These are phyloP conservation scores for Morpho helenor DNA, from an alignment of 2,888 invertebrate genomes.

Conservation along the genomic window DNA sequence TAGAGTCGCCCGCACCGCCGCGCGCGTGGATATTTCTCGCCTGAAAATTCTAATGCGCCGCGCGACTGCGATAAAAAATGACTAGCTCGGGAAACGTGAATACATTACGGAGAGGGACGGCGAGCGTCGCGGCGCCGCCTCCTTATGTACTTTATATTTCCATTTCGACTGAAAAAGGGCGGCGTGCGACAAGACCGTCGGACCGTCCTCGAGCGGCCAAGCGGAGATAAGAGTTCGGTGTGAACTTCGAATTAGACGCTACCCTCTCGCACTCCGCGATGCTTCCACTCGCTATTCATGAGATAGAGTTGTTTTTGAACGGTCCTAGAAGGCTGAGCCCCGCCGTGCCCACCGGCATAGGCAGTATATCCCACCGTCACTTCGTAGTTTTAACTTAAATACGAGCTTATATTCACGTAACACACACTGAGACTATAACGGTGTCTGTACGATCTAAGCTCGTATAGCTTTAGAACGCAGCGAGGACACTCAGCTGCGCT, in stretches of 20 bases:
- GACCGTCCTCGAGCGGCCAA: conserved; percentile 10
- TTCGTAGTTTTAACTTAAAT: no score
- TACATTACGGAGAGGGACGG: conserved; percentile 67
- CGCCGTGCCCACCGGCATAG: no score
- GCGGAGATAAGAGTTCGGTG: background rate
- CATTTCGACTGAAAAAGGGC: conserved; percentile 65
- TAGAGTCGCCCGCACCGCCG: conserved; percentile 28
- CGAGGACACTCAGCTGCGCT: no score
- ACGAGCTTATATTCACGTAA: no score
- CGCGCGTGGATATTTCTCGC: conserved; percentile 73
- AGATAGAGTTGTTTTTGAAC: no score
- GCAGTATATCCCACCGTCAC: no score
- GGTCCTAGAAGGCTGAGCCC: no score
- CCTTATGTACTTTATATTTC: conserved; percentile 61
- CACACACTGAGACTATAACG: no score
- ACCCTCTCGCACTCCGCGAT: background rate
- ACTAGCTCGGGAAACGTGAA: conserved; percentile 72
- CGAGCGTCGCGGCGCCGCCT: conserved; percentile 45
- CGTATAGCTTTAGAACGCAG: no score
- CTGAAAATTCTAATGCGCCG: conserved; percentile 77
- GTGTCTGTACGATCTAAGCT: no score
- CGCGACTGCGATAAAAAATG: conserved; percentile 79
- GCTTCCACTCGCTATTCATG: background rate
- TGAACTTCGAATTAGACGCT: background rate
- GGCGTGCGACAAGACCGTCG: conserved; percentile 35